Evolutionary conservation across 2,888 invertebrate species (phyloP).

Genomic region (Drosophila formosana): DNA sequence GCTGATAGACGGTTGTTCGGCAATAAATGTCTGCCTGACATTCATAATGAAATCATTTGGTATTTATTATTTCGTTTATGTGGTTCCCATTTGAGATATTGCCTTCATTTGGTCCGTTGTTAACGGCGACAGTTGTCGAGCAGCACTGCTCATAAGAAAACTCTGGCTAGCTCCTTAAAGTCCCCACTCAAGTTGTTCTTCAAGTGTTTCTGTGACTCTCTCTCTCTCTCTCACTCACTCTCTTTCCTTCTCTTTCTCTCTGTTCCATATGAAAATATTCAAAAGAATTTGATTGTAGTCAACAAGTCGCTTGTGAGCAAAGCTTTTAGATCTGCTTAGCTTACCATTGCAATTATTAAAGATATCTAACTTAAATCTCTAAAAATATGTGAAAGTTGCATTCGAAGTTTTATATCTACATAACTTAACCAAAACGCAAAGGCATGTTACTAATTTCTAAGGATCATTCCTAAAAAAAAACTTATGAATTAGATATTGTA

Average conservation of each 20-base stretch:
- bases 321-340: background rate
- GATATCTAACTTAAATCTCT: no score
- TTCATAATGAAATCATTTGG: constrained; percentile 78
- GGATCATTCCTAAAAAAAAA: no score
- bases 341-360: no score
- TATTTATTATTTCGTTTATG: constrained; percentile 77
- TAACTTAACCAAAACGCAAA: background rate
- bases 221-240: background rate
- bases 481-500: no score
- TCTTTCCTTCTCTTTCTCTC: no score
- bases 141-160: background rate
- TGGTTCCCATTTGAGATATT: constrained; percentile 73
- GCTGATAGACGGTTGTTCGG: constrained; percentile 37
- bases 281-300: background rate
- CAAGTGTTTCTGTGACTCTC: background rate
- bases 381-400: background rate
- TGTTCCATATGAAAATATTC: background rate
- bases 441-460: no score
- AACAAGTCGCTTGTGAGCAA: background rate
- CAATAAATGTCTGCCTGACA: constrained; percentile 62
- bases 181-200: background rate
- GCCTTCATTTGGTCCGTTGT: constrained; percentile 65
- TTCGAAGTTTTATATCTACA: background rate
- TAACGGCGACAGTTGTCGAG: constrained; percentile 50
- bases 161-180: background rate